Base-by-base conservation (phyloP, 1,140 invertebrate species). In the Drosophila melanica region DNA sequence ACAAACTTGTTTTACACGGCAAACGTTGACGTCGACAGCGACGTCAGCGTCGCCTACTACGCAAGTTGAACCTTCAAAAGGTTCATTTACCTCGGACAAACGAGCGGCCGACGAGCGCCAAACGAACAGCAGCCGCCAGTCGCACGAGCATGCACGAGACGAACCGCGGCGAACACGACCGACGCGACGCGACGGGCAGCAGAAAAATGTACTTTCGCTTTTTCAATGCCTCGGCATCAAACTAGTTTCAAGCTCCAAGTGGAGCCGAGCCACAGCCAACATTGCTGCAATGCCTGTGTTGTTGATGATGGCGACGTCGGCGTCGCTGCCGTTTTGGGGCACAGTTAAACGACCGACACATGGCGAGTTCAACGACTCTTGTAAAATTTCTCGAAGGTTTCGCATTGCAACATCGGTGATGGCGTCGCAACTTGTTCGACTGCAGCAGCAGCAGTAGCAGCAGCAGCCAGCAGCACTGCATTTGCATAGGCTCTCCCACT, bases 51-150 rank as follows among this genome's bases (percentile, higher is more conserved):
- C 53, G 80, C 81, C 79, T 86, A 76, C 76, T 90, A 90, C 78
- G 90, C 84, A 89, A 89, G 82, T 77, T 90, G 90, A 91, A 91
- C 90, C 90, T 91, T 91, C 90, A 91, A 91, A 91, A 91, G 84
- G 90, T 91, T 91, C 90, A 91, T 91, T 91, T 91, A 91, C 90
- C 90, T 90, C 84, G 69, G 11, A 47, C 42, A 42, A 60, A 76
- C 75, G 65, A 75, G 30, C 76, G 50, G 23, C 33, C 54, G 50
- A 55, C 70, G 64, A 57, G 27, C 59, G 57, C 47, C 59, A 69
- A 71, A 65, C 65, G 14, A 73, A 69, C 47, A 76, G 16, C 57
- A 45, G 27, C 64, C 7, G 20, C 37, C 20, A 57, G 39, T 57
- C 57, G 23, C 48, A 57, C 54, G 35, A 62, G 39, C 59, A 54